These are phyloP conservation scores for Cyclina sinensis DNA, from an alignment of 1,140 invertebrate species.

Conservation along the genomic window DNA sequence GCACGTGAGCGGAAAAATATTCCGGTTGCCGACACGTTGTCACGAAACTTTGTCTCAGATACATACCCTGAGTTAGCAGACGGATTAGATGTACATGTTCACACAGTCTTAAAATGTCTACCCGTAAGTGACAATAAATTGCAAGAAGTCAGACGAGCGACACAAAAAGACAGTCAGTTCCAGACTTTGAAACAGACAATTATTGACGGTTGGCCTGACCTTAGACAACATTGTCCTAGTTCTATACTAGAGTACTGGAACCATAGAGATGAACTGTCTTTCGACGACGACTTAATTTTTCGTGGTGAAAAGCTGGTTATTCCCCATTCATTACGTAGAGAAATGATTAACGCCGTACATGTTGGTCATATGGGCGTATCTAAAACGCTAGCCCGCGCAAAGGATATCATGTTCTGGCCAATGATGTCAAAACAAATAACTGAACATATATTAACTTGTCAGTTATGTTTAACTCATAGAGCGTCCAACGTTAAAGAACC, in stretches of 20 bases:
- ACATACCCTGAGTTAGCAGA: constrained; percentile 32
- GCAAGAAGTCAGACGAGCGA: constrained; percentile 10
- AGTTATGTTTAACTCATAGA: constrained; percentile 65
- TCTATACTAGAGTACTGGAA: constrained; percentile 60
- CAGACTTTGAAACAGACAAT: constrained; percentile 37
- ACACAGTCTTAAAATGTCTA: not conserved
- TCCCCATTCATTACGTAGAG: constrained; percentile 20
- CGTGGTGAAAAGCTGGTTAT: constrained; percentile 77
- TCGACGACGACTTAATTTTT: constrained; percentile 74
- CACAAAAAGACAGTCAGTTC: constrained; percentile 28
- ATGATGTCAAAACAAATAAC: constrained; percentile 72
- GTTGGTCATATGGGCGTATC: constrained; percentile 80
- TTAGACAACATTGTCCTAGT: constrained; percentile 16
- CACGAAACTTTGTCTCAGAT: constrained; percentile 20
- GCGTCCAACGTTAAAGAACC: constrained; percentile 57
- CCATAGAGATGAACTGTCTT: constrained; percentile 57
- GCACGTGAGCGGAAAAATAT: constrained; percentile 31
- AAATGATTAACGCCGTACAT: constrained; percentile 81
- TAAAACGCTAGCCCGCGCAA: constrained; percentile 72
- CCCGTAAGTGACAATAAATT: constrained; percentile 20
- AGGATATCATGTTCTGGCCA: constrained; percentile 76
- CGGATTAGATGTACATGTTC: constrained; percentile 32
- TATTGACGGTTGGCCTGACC: constrained; percentile 55
- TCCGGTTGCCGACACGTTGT: constrained; percentile 22
- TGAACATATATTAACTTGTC: constrained; percentile 69